phyloP scores from a whole-genome alignment of 2,797 vertebrate species.

The Acrocephalus scirpaceus region DNA sequence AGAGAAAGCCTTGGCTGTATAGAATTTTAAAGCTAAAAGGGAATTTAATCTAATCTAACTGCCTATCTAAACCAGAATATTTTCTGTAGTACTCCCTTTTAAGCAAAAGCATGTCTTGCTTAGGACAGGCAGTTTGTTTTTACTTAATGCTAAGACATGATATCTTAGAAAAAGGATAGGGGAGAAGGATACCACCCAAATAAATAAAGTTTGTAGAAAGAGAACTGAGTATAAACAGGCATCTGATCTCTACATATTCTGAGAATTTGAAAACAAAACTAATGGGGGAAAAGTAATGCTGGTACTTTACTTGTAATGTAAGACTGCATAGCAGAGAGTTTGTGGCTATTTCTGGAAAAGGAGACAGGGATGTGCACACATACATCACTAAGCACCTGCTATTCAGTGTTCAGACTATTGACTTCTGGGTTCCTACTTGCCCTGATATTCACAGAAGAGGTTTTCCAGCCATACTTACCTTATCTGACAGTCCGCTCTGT shows the following conservation, averaged over 20 bases:
- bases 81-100: neutral
- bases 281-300: neutral
- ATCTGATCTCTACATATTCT: neutral
- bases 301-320: neutral
- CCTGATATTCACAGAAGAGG: neutral
- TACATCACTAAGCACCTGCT: neutral
- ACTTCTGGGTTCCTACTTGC: neutral
- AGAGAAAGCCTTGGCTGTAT: neutral
- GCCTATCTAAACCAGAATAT: neutral
- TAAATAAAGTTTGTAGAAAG: neutral
- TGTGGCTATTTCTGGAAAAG: neutral
- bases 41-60: neutral
- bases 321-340: neutral
- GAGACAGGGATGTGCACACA: neutral
- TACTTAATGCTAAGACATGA: neutral
- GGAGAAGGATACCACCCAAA: neutral
- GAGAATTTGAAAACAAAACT: neutral
- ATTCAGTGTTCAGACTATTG: neutral
- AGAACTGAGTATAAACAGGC: neutral
- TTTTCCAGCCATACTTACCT: constrained; percentile 77
- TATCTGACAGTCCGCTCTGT: constrained; percentile 92
- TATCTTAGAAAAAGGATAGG: too few relatives aligned
- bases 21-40: neutral
- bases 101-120: neutral
- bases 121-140: neutral